Evolutionary conservation across 2,888 invertebrate genomes (phyloP).

Genomic region (Morpho deidamia): DNA sequence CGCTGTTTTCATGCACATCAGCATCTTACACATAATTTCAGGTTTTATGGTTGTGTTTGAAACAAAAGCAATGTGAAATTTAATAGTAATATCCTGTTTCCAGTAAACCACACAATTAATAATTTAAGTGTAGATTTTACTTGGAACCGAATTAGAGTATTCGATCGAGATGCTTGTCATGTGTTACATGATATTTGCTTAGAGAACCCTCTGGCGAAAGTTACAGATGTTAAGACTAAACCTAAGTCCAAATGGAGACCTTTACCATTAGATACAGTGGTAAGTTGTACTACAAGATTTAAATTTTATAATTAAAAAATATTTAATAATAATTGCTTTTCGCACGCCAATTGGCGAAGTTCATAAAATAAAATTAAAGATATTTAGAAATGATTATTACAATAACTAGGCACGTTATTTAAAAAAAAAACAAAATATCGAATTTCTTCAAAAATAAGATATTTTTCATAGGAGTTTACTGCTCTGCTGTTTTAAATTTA

Average conservation of each 20-base stretch:
- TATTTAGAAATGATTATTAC: too few species aligned
- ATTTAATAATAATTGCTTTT: too few species aligned
- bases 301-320: background rate
- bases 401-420: too few species aligned
- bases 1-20: background rate
- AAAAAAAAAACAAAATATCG: too few species aligned
- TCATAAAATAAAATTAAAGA: too few species aligned
- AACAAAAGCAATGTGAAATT: background rate
- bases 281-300: conserved; percentile 57
- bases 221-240: conserved; percentile 87
- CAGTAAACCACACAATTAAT: conserved; percentile 88
- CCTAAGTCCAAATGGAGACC: conserved; percentile 98
- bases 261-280: conserved; percentile 95
- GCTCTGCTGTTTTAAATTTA: too few species aligned
- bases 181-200: conserved; percentile 89
- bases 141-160: conserved; percentile 93
- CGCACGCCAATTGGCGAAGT: too few species aligned
- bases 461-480: too few species aligned
- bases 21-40: too few species aligned
- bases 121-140: conserved; percentile 89
- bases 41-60: too few species aligned
- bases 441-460: too few species aligned
- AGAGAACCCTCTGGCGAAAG: conserved; percentile 85
- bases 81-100: conserved; percentile 29
- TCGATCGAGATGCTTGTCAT: conserved; percentile 90